Conservation (phyloP, 2,888 invertebrate species). For the Theretra japonica region DNA sequence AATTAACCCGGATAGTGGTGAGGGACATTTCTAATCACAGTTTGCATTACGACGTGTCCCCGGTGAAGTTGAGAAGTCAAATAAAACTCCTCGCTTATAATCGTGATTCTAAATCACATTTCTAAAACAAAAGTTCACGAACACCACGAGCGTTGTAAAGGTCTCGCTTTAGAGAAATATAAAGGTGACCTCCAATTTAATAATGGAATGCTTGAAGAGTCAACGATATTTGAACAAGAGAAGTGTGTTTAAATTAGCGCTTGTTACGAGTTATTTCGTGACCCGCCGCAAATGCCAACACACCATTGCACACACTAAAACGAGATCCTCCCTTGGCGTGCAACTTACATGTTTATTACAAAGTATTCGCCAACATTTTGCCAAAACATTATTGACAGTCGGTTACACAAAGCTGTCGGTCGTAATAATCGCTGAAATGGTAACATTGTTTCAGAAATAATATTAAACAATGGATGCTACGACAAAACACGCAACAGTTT, state of each 20-base stretch:
- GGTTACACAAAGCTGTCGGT: conserved; percentile 35
- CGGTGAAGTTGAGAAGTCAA: conserved; percentile 25
- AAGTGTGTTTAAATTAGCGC: conserved; percentile 39
- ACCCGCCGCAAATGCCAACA: conserved; percentile 52
- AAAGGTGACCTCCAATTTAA: conserved; percentile 12
- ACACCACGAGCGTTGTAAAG: neutral
- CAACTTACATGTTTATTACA: conserved; percentile 33
- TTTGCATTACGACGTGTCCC: conserved; percentile 28
- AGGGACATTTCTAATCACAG: conserved; percentile 12
- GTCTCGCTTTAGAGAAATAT: neutral
- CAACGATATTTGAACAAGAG: conserved; percentile 7
- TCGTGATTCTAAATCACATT: conserved; percentile 3
- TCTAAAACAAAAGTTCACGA: conserved; percentile 19
- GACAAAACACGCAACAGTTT: conserved; percentile 14
- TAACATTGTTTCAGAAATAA: conserved; percentile 9
- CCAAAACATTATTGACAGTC: conserved; percentile 42
- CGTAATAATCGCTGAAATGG: conserved; percentile 11
- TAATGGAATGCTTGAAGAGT: conserved; percentile 1
- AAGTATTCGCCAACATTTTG: conserved; percentile 34
- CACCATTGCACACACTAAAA: conserved; percentile 38
- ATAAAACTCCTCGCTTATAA: conserved; percentile 8
- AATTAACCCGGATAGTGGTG: conserved; percentile 16
- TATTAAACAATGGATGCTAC: conserved; percentile 9
- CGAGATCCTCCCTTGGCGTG: conserved; percentile 36
- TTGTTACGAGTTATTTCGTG: conserved; percentile 47